Conservation (phyloP, 2,888 invertebrate genomes). For the Brachypalpus laphriformis region DNA sequence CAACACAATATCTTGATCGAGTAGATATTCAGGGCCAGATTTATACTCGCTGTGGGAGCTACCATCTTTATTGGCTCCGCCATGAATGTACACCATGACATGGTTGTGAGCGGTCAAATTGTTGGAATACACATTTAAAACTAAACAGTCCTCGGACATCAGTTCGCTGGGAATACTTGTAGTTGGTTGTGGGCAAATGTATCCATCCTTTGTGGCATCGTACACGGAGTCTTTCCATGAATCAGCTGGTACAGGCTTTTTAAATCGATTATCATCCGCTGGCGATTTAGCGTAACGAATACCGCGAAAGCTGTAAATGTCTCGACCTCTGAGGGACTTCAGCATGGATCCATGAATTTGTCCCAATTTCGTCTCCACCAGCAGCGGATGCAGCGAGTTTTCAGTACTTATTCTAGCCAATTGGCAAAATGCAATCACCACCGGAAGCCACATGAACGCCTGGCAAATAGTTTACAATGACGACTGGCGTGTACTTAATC, state of each 20-base stretch:
- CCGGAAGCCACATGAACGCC: neutral
- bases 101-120: conserved; percentile 68
- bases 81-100: conserved; percentile 79
- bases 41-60: conserved; percentile 77
- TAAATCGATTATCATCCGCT: too few species aligned
- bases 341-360: conserved; percentile 81
- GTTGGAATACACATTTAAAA: conserved; percentile 85
- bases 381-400: conserved; percentile 6
- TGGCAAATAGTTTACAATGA: neutral
- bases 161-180: conserved; percentile 17
- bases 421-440: neutral
- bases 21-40: conserved; percentile 45
- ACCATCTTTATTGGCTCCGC: conserved; percentile 77
- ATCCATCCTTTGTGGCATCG: conserved; percentile 81
- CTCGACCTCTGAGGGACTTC: conserved; percentile 80
- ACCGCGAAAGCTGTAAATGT: conserved; percentile 83
- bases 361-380: conserved; percentile 79
- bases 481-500: too few species aligned
- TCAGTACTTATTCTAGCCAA: neutral
- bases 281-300: conserved; percentile 83
- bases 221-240: conserved; percentile 81
- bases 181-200: conserved; percentile 79
- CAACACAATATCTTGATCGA: conserved; percentile 78
- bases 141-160: conserved; percentile 86
- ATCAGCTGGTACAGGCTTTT: conserved; percentile 79